These are phyloP conservation scores for Larimichthys crocea DNA, from an alignment of 2,113 vertebrate species.

Conservation along the genomic window DNA sequence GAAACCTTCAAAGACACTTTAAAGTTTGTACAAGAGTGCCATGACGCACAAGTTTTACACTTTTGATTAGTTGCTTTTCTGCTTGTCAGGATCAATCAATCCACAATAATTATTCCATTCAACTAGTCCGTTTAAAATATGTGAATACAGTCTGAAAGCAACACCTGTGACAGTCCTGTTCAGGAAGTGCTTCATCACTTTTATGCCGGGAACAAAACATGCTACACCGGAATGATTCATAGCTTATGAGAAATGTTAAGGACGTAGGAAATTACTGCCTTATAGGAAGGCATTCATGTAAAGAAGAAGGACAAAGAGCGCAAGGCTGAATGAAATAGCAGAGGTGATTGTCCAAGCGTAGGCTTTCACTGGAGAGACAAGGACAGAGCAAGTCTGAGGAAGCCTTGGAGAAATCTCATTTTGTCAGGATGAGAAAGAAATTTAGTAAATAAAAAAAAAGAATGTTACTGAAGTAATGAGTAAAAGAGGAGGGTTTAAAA, in stretches of 20 bases:
- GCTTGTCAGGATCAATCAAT: conserved; percentile 27
- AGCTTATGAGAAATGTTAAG: conserved; percentile 5
- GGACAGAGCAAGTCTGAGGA: neutral
- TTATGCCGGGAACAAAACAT: conserved; percentile 11
- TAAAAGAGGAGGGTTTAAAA: neutral
- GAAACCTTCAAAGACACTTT: neutral
- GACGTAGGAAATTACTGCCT: conserved; percentile 19
- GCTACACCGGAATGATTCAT: conserved; percentile 12
- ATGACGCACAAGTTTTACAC: neutral
- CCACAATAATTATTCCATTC: neutral
- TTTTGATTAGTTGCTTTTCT: neutral
- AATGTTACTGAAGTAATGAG: neutral
- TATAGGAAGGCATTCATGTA: conserved; percentile 23
- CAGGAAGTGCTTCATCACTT: conserved; percentile 19
- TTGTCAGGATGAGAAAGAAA: neutral
- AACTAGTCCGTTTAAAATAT: conserved; percentile 20
- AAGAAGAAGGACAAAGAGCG: conserved; percentile 18
- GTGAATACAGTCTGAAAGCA: conserved; percentile 45
- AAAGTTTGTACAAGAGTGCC: neutral
- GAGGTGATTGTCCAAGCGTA: neutral
- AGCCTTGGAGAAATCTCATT: neutral
- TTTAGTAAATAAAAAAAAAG: neutral
- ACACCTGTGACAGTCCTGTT: conserved; percentile 37
- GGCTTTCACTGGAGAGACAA: conserved; percentile 6
- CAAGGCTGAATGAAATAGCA: conserved; percentile 22